Conservation (phyloP, 2,888 invertebrate genomes). For the Pollenia angustigena region DNA sequence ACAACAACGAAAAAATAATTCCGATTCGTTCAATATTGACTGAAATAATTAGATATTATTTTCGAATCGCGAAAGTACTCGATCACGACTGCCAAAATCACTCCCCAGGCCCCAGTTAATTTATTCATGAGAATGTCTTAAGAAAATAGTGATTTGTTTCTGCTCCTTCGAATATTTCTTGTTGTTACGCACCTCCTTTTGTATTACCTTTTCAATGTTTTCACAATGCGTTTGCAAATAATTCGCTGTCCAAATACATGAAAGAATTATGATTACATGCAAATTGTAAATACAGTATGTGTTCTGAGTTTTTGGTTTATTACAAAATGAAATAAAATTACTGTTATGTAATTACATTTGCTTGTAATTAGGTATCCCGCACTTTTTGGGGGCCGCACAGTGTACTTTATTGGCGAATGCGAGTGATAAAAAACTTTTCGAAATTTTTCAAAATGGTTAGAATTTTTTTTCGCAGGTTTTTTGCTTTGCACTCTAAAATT, state of each 20-base stretch:
- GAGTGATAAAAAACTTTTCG: background rate
- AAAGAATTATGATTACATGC: slow-evolving; percentile 50
- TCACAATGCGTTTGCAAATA: slow-evolving; percentile 6
- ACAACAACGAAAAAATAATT: too few species aligned
- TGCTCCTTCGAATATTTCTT: too few species aligned
- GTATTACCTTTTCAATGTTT: background rate
- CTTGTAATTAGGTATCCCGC: slow-evolving; percentile 51
- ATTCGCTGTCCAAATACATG: slow-evolving; percentile 11
- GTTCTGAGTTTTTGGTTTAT: slow-evolving; percentile 45
- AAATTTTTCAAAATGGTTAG: too few species aligned
- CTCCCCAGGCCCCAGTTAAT: too few species aligned
- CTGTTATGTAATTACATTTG: slow-evolving; percentile 61
- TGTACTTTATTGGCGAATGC: background rate
- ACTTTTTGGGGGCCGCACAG: slow-evolving; percentile 16
- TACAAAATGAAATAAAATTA: slow-evolving; percentile 50
- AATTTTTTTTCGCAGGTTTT: too few species aligned
- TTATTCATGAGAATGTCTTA: too few species aligned
- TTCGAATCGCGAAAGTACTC: too few species aligned
- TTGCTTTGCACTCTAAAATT: too few species aligned
- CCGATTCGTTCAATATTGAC: too few species aligned
- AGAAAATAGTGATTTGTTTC: too few species aligned
- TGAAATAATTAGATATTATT: too few species aligned
- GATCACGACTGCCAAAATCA: too few species aligned
- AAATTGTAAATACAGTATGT: slow-evolving; percentile 41
- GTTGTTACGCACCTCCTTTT: background rate